Percentiles rank a stretch among this genome's conserved stretches.
Conservation (phyloP, 2,888 invertebrate genomes). For the Coremacera marginata region DNA sequence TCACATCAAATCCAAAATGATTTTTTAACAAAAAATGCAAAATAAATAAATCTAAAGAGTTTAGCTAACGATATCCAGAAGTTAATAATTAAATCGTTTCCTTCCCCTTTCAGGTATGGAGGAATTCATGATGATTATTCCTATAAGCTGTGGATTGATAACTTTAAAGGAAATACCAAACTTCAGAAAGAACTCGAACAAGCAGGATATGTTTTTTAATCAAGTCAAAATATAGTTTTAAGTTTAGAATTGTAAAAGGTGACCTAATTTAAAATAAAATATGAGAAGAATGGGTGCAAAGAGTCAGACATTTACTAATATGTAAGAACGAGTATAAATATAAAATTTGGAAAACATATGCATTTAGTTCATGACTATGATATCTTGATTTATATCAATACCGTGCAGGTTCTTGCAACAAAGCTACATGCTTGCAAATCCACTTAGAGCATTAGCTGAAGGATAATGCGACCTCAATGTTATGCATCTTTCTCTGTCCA, state of each 20-base stretch:
- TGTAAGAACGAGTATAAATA: not conserved
- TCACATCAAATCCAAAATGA: no score
- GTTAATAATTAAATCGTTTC: no score
- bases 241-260: no score
- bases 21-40: no score
- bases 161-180: conserved; percentile 72
- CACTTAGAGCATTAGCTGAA: conserved; percentile 73
- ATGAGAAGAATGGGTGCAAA: no score
- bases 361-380: not conserved
- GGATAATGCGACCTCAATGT: conserved; percentile 76
- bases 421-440: conserved; percentile 55
- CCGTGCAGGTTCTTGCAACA: not conserved
- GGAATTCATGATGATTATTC: conserved; percentile 77
- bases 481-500: conserved; percentile 75
- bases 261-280: no score
- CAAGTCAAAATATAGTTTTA: not conserved
- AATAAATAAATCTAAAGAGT: no score
- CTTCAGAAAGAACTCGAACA: conserved; percentile 76
- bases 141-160: conserved; percentile 81
- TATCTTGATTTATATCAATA: not conserved
- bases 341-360: not conserved
- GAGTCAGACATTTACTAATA: not conserved
- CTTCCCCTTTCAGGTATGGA: conserved; percentile 59
- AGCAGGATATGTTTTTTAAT: conserved; percentile 74
- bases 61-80: no score